These are phyloP conservation scores for Myrmecobius fasciatus DNA, from an alignment of 2,113 vertebrate genomes.

Conservation along the genomic window DNA sequence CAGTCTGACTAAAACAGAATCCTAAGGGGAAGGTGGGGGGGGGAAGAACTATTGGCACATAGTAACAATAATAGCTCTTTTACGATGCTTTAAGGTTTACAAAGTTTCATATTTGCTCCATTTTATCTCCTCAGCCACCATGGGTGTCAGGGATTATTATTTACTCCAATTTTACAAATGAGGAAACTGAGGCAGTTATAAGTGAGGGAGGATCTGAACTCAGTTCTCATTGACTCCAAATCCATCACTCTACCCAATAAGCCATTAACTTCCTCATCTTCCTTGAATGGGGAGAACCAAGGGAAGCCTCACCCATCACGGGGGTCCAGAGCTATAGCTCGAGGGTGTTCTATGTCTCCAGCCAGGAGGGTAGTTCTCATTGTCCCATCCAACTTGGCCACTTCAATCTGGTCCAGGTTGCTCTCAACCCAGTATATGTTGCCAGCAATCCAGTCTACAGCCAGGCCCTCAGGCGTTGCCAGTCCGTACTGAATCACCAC, in stretches of 20 bases:
- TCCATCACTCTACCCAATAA: neutral
- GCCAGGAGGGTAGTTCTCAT: constrained; percentile 96
- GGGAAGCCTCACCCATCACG: constrained; percentile 90
- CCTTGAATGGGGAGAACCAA: neutral
- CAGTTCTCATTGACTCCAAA: neutral
- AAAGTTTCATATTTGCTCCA: neutral
- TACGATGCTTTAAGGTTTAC: neutral
- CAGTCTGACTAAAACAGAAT: neutral
- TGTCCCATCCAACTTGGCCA: constrained; percentile 95
- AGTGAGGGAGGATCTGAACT: neutral
- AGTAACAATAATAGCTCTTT: neutral
- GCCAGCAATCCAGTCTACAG: constrained; percentile 98
- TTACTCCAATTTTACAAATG: neutral
- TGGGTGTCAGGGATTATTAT: neutral
- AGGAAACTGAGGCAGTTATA: neutral
- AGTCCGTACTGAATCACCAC: constrained; percentile 97
- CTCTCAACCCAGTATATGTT: constrained; percentile 99
- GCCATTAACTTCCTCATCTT: neutral
- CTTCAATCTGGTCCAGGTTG: constrained; percentile 98
- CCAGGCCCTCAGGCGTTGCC: constrained; percentile 95
- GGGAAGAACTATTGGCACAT: neutral
- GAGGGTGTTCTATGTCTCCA: constrained; percentile 96
- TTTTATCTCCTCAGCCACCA: neutral
- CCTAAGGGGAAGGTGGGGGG: neutral
- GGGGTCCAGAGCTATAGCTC: constrained; percentile 95